phyloP scores from a whole-genome alignment of 2,797 vertebrate genomes.

The Tokudaia tokunoshimensis region DNA sequence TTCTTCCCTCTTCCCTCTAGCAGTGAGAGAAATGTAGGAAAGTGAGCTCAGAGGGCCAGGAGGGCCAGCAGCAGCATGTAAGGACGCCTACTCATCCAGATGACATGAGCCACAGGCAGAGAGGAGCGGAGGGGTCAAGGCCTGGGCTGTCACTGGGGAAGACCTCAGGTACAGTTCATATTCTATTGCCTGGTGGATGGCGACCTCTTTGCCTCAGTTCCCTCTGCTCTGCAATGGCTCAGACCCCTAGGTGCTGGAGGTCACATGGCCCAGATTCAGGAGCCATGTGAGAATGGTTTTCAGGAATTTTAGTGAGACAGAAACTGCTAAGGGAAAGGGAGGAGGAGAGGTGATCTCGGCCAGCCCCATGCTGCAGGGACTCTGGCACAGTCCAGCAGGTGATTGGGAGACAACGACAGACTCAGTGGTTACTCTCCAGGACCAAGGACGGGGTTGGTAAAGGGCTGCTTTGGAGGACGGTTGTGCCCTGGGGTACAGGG shows the following conservation, averaged over 20 bases:
- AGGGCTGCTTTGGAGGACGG: not conserved
- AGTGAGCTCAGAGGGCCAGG: not conserved
- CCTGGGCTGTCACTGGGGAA: not conserved
- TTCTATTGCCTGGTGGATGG: not conserved
- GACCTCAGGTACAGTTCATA: not conserved
- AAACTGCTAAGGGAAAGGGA: not conserved
- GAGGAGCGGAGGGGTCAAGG: not conserved
- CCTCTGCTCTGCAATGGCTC: not conserved
- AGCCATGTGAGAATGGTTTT: not conserved
- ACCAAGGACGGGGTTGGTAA: not conserved
- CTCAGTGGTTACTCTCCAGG: not conserved
- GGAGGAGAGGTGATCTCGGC: not conserved
- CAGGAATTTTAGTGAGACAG: slow-evolving; percentile 26
- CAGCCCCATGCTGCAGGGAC: not conserved
- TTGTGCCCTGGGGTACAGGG: not conserved
- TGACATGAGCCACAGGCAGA: not conserved
- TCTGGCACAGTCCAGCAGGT: not conserved
- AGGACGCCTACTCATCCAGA: not conserved
- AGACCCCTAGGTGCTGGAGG: not conserved
- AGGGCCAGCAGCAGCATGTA: accelerated
- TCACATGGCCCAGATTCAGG: slow-evolving; percentile 1
- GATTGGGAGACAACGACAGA: not conserved
- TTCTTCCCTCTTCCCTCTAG: slow-evolving; percentile 42
- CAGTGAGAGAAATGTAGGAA: not conserved
- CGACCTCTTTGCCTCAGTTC: not conserved